Conservation (phyloP, 2,113 vertebrate species). For the Holacanthus passer region DNA sequence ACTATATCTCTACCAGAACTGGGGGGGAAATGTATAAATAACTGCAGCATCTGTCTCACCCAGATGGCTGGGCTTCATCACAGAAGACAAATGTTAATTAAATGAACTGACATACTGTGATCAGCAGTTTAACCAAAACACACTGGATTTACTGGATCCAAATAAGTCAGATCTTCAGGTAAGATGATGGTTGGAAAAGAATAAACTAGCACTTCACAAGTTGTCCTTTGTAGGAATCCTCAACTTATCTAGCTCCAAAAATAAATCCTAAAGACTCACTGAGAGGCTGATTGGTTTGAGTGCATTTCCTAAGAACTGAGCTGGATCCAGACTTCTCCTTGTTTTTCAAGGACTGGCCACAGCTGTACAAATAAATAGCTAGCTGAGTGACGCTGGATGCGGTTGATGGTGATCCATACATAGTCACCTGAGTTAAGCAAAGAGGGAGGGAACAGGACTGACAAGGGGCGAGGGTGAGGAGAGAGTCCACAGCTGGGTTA, state of each 20-base stretch:
- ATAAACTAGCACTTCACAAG: neutral
- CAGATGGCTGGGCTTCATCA: neutral
- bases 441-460: neutral
- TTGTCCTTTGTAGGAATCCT: neutral
- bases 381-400: slow-evolving; percentile 24
- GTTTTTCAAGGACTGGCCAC: slow-evolving; percentile 27
- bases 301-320: neutral
- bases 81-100: neutral
- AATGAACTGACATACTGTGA: neutral
- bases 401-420: slow-evolving; percentile 35
- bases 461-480: neutral
- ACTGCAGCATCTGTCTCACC: neutral
- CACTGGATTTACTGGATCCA: neutral
- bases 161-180: neutral
- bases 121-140: neutral
- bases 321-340: slow-evolving; percentile 18
- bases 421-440: slow-evolving; percentile 65
- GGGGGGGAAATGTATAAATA: neutral
- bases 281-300: neutral
- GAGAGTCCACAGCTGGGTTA: slow-evolving; percentile 3
- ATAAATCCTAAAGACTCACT: slow-evolving; percentile 11
- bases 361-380: slow-evolving; percentile 58
- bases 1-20: slow-evolving; percentile 22
- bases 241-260: neutral
- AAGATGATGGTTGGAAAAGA: neutral